These are phyloP conservation scores for Dicycla oo DNA, from an alignment of 2,888 invertebrate genomes.

Conservation along the genomic window DNA sequence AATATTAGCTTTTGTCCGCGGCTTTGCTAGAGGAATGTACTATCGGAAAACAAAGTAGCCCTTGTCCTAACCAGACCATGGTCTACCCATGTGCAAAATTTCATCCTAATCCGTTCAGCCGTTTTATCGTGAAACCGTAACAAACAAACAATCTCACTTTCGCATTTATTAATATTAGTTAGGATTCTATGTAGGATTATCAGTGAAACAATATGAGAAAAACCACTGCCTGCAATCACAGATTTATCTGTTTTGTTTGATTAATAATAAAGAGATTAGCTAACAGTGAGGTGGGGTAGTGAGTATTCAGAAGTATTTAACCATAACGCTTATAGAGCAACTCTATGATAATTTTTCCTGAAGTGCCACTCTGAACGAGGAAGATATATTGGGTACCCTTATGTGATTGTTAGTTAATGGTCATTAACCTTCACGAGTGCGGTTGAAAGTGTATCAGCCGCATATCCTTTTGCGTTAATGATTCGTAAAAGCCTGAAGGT, in stretches of 20 bases:
- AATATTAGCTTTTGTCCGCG: background rate
- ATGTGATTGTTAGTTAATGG: conserved; percentile 20
- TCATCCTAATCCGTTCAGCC: no score
- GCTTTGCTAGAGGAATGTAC: no score
- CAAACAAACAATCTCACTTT: no score
- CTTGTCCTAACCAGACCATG: no score
- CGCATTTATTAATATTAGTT: no score
- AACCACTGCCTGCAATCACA: background rate
- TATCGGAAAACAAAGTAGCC: no score
- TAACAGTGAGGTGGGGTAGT: background rate
- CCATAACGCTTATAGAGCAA: background rate
- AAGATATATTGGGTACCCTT: conserved; percentile 7
- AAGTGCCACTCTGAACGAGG: background rate
- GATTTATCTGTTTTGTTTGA: no score
- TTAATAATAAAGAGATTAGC: background rate
- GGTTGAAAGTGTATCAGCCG: conserved; percentile 15
- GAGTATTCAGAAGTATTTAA: background rate
- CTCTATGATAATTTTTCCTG: background rate
- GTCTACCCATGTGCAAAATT: no score
- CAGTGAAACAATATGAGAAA: background rate
- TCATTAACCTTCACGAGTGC: conserved; percentile 16
- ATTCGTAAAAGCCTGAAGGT: conserved; percentile 19
- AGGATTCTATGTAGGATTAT: background rate
- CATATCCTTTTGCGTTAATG: conserved; percentile 15
- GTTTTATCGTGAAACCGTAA: no score